Conservation (phyloP, 2,797 vertebrate genomes). For the Myiotriccus ornatus region DNA sequence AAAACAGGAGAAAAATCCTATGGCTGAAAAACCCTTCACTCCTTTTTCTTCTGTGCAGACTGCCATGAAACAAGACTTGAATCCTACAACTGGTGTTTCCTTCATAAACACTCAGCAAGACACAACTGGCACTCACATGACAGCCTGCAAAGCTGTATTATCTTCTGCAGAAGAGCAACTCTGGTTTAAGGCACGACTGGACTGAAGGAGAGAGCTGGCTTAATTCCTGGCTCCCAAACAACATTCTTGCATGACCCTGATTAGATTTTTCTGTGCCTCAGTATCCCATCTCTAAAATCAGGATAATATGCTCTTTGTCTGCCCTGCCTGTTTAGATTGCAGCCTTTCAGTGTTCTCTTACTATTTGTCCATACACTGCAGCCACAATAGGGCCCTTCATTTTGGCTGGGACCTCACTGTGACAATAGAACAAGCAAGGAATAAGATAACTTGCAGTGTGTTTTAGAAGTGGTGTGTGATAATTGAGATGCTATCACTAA, state of each 20-base stretch:
- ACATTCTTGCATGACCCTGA: constrained; percentile 36
- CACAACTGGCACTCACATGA: not conserved
- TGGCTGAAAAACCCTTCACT: not conserved
- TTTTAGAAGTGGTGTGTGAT: not conserved
- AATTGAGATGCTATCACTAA: not conserved
- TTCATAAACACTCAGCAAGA: constrained; percentile 37
- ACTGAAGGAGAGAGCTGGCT: constrained; percentile 9
- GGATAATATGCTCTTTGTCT: constrained; percentile 59
- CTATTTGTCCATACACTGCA: constrained; percentile 23
- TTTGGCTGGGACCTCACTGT: not conserved
- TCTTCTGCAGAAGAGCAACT: not conserved
- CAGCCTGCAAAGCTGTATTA: not conserved
- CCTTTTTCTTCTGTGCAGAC: not conserved
- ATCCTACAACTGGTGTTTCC: constrained; percentile 15
- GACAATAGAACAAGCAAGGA: not conserved
- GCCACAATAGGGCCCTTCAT: constrained; percentile 52
- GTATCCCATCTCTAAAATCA: constrained; percentile 61
- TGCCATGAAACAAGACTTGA: constrained; percentile 6
- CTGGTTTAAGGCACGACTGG: constrained; percentile 12
- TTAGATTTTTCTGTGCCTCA: constrained; percentile 59
- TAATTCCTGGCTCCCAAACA: constrained; percentile 19
- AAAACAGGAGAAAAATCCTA: not conserved
- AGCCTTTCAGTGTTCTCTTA: constrained; percentile 40
- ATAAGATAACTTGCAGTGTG: not conserved
- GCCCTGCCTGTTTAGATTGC: constrained; percentile 46